Conservation (phyloP, 2,797 vertebrate species). For the Notoglanidium macrostoma region DNA sequence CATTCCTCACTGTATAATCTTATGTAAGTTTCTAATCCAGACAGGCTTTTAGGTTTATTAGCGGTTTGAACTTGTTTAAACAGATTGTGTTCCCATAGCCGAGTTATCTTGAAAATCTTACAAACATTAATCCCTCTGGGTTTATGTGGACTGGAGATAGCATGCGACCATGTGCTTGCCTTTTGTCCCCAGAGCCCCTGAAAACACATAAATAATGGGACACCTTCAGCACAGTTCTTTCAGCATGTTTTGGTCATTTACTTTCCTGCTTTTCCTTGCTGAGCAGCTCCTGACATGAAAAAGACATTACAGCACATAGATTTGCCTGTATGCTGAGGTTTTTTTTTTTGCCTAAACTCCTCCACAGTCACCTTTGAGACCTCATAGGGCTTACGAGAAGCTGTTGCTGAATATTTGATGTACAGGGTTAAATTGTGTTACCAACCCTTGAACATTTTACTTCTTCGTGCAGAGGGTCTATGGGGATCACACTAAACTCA, state of each 20-base stretch:
- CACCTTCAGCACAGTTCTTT: slow-evolving; percentile 18
- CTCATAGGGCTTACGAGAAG: slow-evolving; percentile 15
- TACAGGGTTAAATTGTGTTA: slow-evolving; percentile 54
- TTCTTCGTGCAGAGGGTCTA: slow-evolving; percentile 9
- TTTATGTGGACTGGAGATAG: slow-evolving; percentile 46
- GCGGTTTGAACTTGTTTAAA: slow-evolving; percentile 51
- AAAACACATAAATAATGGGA: slow-evolving; percentile 34
- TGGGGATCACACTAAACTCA: slow-evolving; percentile 25
- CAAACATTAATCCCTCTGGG: slow-evolving; percentile 55
- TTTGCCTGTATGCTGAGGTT: background rate
- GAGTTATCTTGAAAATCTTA: slow-evolving; percentile 47
- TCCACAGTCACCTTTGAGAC: slow-evolving; percentile 20
- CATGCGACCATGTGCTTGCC: slow-evolving; percentile 51
- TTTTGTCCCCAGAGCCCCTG: slow-evolving; percentile 46
- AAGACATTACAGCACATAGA: slow-evolving; percentile 25
- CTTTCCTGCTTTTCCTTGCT: slow-evolving; percentile 17
- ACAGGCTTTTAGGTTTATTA: slow-evolving; percentile 35
- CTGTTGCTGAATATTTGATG: slow-evolving; percentile 66
- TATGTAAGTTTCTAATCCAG: slow-evolving; percentile 43
- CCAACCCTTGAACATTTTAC: slow-evolving; percentile 52
- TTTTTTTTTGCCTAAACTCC: slow-evolving; percentile 2
- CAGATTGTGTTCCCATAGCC: slow-evolving; percentile 32
- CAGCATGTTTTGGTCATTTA: background rate
- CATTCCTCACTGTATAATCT: slow-evolving; percentile 13
- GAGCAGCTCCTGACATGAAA: slow-evolving; percentile 25